Conservation (phyloP, 2,888 invertebrate genomes). For the Gastracanthus pulcherrimus region DNA sequence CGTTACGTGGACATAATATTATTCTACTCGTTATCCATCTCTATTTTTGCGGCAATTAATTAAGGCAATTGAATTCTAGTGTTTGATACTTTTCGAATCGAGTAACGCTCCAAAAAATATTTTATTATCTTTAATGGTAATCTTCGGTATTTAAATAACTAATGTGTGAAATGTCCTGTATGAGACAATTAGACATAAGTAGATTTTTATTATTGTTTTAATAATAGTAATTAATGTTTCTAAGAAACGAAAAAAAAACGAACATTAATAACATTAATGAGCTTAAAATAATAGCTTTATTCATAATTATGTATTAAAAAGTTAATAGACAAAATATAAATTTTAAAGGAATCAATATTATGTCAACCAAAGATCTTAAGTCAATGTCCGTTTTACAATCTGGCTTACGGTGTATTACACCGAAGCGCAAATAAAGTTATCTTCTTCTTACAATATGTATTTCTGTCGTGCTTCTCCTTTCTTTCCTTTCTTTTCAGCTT, state of each 20-base stretch:
- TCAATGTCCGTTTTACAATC: conserved; percentile 43
- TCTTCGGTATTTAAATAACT: no score
- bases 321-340: neutral
- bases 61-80: neutral
- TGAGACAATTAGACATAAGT: no score
- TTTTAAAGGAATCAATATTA: neutral
- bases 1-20: neutral
- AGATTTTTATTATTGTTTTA: no score
- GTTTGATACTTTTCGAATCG: neutral
- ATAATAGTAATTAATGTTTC: no score
- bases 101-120: neutral
- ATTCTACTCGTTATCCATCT: neutral
- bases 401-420: conserved; percentile 42
- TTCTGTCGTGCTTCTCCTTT: conserved; percentile 34
- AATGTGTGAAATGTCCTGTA: no score
- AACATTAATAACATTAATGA: neutral
- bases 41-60: neutral
- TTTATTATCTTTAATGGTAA: neutral
- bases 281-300: no score
- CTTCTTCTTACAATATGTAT: conserved; percentile 54
- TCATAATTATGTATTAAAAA: neutral
- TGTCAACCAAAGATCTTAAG: neutral
- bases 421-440: conserved; percentile 56
- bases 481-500: conserved; percentile 14
- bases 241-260: neutral